Evolutionary conservation across 2,888 invertebrate species (phyloP).

Genomic region (Erynnis tages): DNA sequence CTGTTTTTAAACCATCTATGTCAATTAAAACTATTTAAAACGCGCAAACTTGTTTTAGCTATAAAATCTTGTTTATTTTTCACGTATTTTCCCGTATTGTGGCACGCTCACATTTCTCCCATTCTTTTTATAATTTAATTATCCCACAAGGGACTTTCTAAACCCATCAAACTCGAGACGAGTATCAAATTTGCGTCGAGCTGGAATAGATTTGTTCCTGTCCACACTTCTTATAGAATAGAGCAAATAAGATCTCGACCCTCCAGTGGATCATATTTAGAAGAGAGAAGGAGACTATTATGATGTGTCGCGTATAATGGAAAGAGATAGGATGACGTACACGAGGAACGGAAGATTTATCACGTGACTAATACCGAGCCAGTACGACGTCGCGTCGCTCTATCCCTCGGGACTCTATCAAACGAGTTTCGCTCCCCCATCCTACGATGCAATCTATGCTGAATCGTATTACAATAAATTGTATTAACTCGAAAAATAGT

Average conservation of each 20-base stretch:
- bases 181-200: slow-evolving; percentile 42
- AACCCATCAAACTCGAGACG: slow-evolving; percentile 24
- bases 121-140: slow-evolving; percentile 4
- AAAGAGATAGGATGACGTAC: slow-evolving; percentile 60
- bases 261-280: slow-evolving; percentile 62
- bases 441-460: slow-evolving; percentile 80
- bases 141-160: neutral
- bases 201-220: slow-evolving; percentile 48
- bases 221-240: slow-evolving; percentile 57
- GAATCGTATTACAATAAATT: slow-evolving; percentile 82
- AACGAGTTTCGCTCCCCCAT: slow-evolving; percentile 79
- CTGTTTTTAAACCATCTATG: no score
- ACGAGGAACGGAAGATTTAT: slow-evolving; percentile 72
- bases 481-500: slow-evolving; percentile 81
- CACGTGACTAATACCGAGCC: slow-evolving; percentile 78
- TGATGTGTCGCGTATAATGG: slow-evolving; percentile 51
- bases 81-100: no score
- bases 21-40: no score
- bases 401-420: slow-evolving; percentile 77
- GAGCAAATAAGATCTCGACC: slow-evolving; percentile 59
- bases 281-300: slow-evolving; percentile 59
- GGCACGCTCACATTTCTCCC: no score
- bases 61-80: no score
- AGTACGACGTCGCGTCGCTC: slow-evolving; percentile 66
- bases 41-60: no score